Conservation (phyloP, 2,888 invertebrate genomes). For the Watsonalla binaria region DNA sequence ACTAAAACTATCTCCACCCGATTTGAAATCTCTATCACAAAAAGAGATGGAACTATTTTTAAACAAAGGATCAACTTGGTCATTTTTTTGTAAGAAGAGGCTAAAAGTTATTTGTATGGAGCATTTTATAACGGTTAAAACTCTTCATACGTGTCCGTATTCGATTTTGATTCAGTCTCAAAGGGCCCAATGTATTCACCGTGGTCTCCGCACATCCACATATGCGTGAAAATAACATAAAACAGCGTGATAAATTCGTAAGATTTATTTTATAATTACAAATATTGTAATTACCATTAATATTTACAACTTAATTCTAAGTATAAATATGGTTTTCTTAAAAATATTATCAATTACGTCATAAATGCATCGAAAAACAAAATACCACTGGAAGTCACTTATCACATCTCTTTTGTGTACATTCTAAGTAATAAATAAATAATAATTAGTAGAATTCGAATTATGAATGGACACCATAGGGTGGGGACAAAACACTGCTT, state of each 20-base stretch:
- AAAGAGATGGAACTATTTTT: too few relatives aligned
- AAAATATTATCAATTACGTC: slow-evolving; percentile 55
- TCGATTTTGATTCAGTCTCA: too few relatives aligned
- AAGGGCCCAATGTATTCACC: too few relatives aligned
- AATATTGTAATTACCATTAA: slow-evolving; percentile 67
- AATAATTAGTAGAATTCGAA: slow-evolving; percentile 7
- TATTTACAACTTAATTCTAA: slow-evolving; percentile 68
- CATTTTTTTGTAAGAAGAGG: too few relatives aligned
- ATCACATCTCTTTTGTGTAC: slow-evolving; percentile 73
- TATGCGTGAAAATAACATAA: too few relatives aligned
- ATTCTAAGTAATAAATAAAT: slow-evolving; percentile 29
- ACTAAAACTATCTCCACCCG: too few relatives aligned
- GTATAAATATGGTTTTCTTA: slow-evolving; percentile 63
- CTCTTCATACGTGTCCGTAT: too few relatives aligned
- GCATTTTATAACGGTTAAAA: too few relatives aligned
- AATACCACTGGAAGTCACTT: slow-evolving; percentile 50
- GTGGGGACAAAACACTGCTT: slow-evolving; percentile 42
- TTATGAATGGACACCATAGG: slow-evolving; percentile 27
- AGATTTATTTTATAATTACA: slow-evolving; percentile 68
- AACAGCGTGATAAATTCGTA: slow-evolving; percentile 28
- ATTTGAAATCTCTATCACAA: too few relatives aligned
- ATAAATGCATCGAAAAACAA: slow-evolving; percentile 69
- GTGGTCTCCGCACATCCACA: too few relatives aligned
- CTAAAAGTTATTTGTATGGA: too few relatives aligned
- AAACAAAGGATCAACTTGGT: too few relatives aligned